These are phyloP conservation scores for Coelopa pilipes DNA, from an alignment of 2,888 invertebrate genomes.

Conservation along the genomic window DNA sequence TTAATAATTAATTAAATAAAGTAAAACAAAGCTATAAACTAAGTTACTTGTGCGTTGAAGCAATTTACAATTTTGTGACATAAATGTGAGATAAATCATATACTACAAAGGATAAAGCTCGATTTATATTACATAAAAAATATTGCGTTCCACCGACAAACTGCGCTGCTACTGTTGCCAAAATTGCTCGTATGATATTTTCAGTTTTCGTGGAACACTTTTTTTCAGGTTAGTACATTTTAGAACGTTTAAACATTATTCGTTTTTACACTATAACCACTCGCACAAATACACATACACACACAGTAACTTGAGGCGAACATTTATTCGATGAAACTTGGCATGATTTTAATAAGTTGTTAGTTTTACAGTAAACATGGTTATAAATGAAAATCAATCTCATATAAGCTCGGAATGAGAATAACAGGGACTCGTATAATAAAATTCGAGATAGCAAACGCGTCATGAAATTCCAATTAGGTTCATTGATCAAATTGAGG, in stretches of 20 bases:
- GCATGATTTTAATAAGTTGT: no score
- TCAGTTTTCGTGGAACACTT: constrained; percentile 1
- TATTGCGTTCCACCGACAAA: constrained; percentile 58
- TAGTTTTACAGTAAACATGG: no score
- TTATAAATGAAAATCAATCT: no score
- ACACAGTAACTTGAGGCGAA: background rate
- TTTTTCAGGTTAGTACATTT: background rate
- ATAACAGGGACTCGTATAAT: no score
- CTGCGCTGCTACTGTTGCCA: constrained; percentile 37
- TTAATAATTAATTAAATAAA: constrained; percentile 11
- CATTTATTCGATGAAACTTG: background rate
- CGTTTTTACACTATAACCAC: background rate
- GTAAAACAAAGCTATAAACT: background rate
- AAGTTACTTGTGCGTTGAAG: constrained; percentile 6
- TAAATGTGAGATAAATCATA: background rate
- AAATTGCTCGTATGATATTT: background rate
- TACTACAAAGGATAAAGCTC: constrained; percentile 1
- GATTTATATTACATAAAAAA: constrained; percentile 21
- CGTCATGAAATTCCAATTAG: no score
- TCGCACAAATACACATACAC: background rate
- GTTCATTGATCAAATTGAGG: no score
- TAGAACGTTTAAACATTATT: background rate
- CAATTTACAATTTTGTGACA: constrained; percentile 1
- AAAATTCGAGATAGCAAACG: no score
- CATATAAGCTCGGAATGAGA: no score